A percentile compares a stretch with the other conserved stretches of the same genome.
These are phyloP conservation scores for Melopsittacus undulatus DNA, from an alignment of 2,797 vertebrate genomes.

Conservation along the genomic window DNA sequence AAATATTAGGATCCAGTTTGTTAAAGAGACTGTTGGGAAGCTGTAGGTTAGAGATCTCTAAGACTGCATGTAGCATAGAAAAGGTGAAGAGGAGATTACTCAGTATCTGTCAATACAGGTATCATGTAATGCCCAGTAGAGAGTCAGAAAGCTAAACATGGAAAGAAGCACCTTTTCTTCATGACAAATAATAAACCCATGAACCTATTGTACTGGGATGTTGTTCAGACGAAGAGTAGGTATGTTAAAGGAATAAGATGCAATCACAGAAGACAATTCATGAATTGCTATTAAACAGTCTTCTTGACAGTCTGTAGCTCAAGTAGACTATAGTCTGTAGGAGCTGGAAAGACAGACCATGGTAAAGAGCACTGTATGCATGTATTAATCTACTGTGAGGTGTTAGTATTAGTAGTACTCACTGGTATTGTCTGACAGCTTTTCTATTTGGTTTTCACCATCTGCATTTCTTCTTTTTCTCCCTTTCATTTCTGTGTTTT, in stretches of 20 bases:
- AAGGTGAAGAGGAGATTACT: not conserved
- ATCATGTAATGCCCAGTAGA: rapidly evolving
- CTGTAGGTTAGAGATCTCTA: not conserved
- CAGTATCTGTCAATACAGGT: not conserved
- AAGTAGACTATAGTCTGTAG: not conserved
- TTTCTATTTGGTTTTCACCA: not conserved
- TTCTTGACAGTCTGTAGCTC: not conserved
- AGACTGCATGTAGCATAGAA: not conserved
- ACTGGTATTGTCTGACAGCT: not conserved
- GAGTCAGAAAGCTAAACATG: not conserved
- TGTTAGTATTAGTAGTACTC: not conserved
- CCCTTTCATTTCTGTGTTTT: not conserved
- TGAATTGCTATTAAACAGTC: not conserved
- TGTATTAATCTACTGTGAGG: not conserved
- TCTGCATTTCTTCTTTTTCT: not conserved
- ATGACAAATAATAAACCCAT: not conserved
- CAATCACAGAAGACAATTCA: not conserved
- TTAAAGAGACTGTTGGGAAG: not conserved
- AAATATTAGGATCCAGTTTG: not conserved
- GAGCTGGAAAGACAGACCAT: not conserved
- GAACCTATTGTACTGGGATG: not conserved
- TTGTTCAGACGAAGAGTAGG: not conserved
- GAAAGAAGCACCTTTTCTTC: not conserved
- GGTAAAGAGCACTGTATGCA: not conserved
- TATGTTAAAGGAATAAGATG: not conserved